Evolutionary conservation across 1,140 invertebrate species (phyloP).

Genomic region (Bicyclus anynana): DNA sequence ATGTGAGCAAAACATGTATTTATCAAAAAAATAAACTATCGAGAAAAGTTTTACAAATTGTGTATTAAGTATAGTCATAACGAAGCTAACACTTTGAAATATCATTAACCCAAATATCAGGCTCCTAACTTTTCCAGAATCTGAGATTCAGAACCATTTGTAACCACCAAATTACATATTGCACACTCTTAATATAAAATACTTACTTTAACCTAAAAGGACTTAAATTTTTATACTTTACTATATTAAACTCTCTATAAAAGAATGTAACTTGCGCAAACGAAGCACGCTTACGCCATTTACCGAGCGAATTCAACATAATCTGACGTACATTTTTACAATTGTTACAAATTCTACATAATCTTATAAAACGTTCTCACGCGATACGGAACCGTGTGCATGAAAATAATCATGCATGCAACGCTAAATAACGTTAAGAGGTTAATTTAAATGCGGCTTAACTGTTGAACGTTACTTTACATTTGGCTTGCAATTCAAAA

Average conservation of each 20-base stretch:
- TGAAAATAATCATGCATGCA: conserved; percentile 20
- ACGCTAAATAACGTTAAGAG: conserved; percentile 18
- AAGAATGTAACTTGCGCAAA: background rate
- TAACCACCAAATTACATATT: no score
- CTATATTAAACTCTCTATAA: background rate
- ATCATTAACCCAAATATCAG: no score
- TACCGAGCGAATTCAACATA: conserved; percentile 9
- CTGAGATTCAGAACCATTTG: no score
- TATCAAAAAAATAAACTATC: no score
- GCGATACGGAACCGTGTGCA: conserved; percentile 17
- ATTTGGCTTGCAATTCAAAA: conserved; percentile 1
- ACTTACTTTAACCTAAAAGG: background rate
- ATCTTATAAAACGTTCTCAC: conserved; percentile 26
- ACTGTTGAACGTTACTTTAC: conserved; percentile 14
- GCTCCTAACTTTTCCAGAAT: no score
- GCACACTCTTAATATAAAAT: no score
- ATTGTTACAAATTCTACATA: conserved; percentile 16
- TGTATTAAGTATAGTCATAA: no score
- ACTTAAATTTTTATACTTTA: background rate
- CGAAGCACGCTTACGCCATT: conserved; percentile 8
- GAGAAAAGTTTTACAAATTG: no score
- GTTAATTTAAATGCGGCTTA: conserved; percentile 21
- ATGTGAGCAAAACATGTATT: no score
- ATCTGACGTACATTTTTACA: conserved; percentile 16
- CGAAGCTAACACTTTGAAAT: no score